A percentile compares a stretch with the other conserved stretches of the same genome.
These are phyloP conservation scores for Hyla sarda DNA, from an alignment of 2,113 vertebrate genomes.

Conservation along the genomic window DNA sequence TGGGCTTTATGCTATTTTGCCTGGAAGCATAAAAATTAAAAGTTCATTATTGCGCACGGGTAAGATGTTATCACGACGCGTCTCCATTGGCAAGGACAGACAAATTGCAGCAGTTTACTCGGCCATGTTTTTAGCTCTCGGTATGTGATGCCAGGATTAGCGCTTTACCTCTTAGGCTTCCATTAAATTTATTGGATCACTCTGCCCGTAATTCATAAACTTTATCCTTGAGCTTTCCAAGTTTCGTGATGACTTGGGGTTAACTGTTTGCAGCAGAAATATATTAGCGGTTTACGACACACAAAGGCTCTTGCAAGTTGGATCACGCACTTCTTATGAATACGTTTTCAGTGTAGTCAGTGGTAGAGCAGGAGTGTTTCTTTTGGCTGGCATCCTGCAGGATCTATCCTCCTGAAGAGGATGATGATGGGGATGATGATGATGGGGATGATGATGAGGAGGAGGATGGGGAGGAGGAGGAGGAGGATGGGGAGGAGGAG, in stretches of 20 bases:
- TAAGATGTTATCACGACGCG: constrained; percentile 24
- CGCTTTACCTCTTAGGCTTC: background rate
- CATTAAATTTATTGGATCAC: background rate
- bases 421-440: too few relatives aligned
- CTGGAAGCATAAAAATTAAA: constrained; percentile 39
- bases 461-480: too few relatives aligned
- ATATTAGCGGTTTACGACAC: background rate
- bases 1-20: constrained; percentile 23
- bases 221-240: background rate
- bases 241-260: background rate
- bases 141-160: constrained; percentile 26
- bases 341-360: background rate
- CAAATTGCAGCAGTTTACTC: constrained; percentile 31
- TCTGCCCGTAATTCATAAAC: background rate
- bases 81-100: constrained; percentile 34
- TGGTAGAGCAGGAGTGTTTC: background rate
- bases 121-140: constrained; percentile 1
- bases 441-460: too few relatives aligned
- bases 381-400: background rate
- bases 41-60: constrained; percentile 18
- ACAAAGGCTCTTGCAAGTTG: background rate
- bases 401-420: background rate
- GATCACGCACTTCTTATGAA: background rate
- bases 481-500: too few relatives aligned
- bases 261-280: background rate